Base-by-base conservation (phyloP, 1,140 invertebrate species). In the Ditylenchus dipsaci region DNA sequence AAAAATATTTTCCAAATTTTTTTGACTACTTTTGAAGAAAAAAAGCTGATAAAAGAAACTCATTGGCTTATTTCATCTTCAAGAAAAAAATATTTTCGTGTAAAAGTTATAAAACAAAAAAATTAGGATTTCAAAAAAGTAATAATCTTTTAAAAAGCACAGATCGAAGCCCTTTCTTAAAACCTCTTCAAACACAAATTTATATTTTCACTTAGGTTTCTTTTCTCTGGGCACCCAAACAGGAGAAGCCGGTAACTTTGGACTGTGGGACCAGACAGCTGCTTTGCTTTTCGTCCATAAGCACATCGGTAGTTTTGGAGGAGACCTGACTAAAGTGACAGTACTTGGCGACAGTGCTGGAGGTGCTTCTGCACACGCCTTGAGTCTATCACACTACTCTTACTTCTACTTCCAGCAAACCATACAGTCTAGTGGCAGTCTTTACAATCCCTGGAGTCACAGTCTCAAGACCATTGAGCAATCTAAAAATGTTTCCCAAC, bases 301-400 rank as follows among this genome's bases (percentile, higher is more conserved):
- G 21, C 95, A 96, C 84, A 93, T 95, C 65, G 88, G 87, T 63
- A 86, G 88, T 29, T 96, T 97, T 84, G 93, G 93, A 43, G 94
- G 94, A 1, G 93, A 95, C 84, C 90, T 91, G 8, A 88, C 91
- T 73, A 93, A 93, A 80, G 89, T 96, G n/a, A 96, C 93, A 0
- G 85, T 96, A 13, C 94, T 95, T 81, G 93, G 93, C 15, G 15
- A 49, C 21, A 93, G 95, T 84, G 92, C 93, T 11, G 93, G 94
- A n/a, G 30, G 63, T 67, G 65, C 65, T 17, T 26, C 19, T 29
- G 33, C 27, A 42, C 19, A n/a, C 15, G 19, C 61, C 19, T 67
- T 67, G 63, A 69, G 65, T n/a, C n/a, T 69, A 47, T 71, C 64
- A 29, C 33, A 29, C 29, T n/a, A 68, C 19, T 38, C 65, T 38